Evolutionary conservation across 1,140 invertebrate genomes (phyloP), one percentile per base, ranked within the genome.

Genomic region (Drosophila tani): DNA sequence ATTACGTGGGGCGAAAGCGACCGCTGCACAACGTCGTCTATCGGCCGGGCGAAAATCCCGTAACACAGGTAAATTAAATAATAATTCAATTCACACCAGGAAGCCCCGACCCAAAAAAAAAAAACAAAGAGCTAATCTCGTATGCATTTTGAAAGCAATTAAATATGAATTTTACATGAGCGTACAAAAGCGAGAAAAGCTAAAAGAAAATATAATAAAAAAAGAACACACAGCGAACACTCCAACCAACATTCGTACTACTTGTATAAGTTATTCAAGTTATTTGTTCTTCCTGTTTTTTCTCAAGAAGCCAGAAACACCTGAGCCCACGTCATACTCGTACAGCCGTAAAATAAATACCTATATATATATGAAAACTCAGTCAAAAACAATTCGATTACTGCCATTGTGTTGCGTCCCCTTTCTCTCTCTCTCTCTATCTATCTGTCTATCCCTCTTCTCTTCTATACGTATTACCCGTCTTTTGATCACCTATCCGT

Each of bases 1-100:
- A 98, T 95, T 98, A 98, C 93, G 97, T 98, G 49, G 97, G 97
- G 51, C 95, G 98, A n/a, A 98, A 98, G 91, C 94, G 97, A 76
- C 97, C 97, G 43, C 94, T 97, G 51, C 97, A 97, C 93, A 97
- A 97, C 93, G 96, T 97, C 68, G 96, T 97, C 68, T 98, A 98
- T 93, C 94, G 96, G 75, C 97, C 97, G 6, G 97, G 97, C 69
- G 97, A 98, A 91, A 97, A 98, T 94, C 97, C 97, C 64, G 96
- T 97, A 75, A 97, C 96, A 84, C 97, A 97, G 96, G 97, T 97
- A 94, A 94, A 93, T 92, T 66, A 65, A 73, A 79, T 64, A 58
- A 67, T 59, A 74, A 78, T 47, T 64, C 27, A 63, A 66, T 43
- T 65, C 32, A 67, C 53, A 64, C 65, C 64, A 67, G 60, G 38